Conservation (phyloP, 2,113 vertebrate genomes). For the Laticauda colubrina region DNA sequence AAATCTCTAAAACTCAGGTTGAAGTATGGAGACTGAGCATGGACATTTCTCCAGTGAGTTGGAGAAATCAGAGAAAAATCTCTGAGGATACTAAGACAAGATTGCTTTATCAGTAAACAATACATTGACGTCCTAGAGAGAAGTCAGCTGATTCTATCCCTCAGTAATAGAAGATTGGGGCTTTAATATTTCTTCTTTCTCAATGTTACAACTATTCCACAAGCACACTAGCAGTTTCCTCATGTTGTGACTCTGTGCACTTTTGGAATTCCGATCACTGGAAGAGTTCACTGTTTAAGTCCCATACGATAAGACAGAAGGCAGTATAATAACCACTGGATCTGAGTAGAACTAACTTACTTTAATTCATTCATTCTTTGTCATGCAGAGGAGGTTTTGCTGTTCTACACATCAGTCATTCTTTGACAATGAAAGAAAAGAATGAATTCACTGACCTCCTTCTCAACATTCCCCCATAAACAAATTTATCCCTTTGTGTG, state of each 20-base stretch:
- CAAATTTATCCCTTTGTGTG: background rate
- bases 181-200: background rate
- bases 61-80: background rate
- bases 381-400: background rate
- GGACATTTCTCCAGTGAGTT: background rate
- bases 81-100: background rate
- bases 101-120: background rate
- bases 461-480: background rate
- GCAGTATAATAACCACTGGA: background rate
- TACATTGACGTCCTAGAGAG: background rate
- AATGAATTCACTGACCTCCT: background rate
- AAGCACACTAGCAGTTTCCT: background rate
- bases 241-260: no score
- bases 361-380: background rate
- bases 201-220: background rate
- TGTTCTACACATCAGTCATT: background rate
- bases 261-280: background rate
- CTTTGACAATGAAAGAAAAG: background rate
- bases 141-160: background rate
- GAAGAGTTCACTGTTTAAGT: background rate
- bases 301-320: background rate
- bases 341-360: background rate
- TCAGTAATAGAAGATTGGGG: background rate
- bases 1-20: background rate
- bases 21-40: background rate